These are phyloP conservation scores for Porites australiensis DNA, from an alignment of 64 coral and sea anemone species.

Conservation along the genomic window DNA sequence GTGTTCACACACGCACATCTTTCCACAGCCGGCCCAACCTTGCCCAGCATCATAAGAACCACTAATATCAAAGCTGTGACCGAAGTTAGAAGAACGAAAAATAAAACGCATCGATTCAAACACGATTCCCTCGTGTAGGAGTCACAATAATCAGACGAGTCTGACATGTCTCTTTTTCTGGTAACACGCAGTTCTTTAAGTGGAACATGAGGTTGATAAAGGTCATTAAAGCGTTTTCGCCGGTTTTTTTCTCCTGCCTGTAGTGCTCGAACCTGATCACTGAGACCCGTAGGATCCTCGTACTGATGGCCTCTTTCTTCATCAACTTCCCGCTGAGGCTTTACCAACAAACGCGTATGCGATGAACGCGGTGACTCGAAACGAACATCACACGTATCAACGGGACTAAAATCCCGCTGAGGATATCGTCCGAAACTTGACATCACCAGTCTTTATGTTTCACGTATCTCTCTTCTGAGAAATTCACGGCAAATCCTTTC, in stretches of 20 bases:
- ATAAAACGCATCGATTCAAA: constrained; percentile 33
- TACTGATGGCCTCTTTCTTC: constrained; percentile 37
- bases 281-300: constrained; percentile 7
- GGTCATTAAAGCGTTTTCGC: constrained; percentile 33
- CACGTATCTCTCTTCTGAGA: background rate
- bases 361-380: constrained; percentile 25
- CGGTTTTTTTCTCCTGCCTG: background rate
- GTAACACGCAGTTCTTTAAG: constrained; percentile 7
- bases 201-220: constrained; percentile 36
- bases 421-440: constrained; percentile 1
- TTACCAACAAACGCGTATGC: background rate
- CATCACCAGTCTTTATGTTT: background rate
- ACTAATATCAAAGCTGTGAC: constrained; percentile 36
- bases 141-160: background rate
- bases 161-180: background rate
- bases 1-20: constrained; percentile 2
- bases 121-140: constrained; percentile 3
- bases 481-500: background rate
- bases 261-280: constrained; percentile 23
- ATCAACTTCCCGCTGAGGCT: background rate
- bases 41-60: constrained; percentile 29
- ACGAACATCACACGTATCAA: constrained; percentile 8
- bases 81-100: constrained; percentile 39
- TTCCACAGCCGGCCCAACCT: background rate
- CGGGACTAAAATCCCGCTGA: background rate